Evolutionary conservation across 2,797 vertebrate genomes (phyloP).

Genomic region (Eidolon dupreanum): DNA sequence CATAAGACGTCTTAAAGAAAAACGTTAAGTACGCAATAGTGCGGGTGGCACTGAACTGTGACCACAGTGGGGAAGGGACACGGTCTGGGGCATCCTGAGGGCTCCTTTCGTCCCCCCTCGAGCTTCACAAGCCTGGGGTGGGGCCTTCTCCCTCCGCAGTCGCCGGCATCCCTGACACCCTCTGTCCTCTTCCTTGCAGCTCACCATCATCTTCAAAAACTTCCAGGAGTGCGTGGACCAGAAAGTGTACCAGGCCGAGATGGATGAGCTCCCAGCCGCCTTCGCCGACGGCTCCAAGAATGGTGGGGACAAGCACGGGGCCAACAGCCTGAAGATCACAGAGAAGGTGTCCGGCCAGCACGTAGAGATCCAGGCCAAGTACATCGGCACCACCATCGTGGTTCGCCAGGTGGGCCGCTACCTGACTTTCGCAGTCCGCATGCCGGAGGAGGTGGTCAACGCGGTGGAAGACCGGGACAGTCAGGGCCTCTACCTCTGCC

Average conservation of each 20-base stretch:
- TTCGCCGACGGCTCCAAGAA: conserved; percentile 97
- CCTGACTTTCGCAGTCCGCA: conserved; percentile 96
- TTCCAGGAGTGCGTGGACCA: conserved; percentile 98
- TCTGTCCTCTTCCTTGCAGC: conserved; percentile 82
- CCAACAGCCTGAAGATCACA: conserved; percentile 94
- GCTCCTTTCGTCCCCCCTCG: rapidly evolving
- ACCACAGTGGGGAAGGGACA: rapidly evolving
- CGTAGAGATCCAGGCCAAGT: conserved; percentile 97
- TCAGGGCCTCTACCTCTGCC: conserved; percentile 96
- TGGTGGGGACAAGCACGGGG: conserved; percentile 94
- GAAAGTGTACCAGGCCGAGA: conserved; percentile 98
- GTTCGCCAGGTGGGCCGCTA: conserved; percentile 97
- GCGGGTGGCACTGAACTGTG: not conserved
- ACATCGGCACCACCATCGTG: conserved; percentile 98
- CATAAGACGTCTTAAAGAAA: not conserved
- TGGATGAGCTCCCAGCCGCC: conserved; percentile 94
- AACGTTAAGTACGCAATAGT: not conserved
- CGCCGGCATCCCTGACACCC: not conserved
- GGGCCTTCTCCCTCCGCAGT: rapidly evolving
- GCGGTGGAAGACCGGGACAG: conserved; percentile 94
- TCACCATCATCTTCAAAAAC: conserved; percentile 99
- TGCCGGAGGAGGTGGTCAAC: conserved; percentile 97
- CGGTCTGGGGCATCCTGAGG: rapidly evolving
- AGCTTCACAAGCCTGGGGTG: rapidly evolving
- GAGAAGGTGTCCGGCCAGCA: conserved; percentile 97